A percentile compares a stretch with the other conserved stretches of the same genome.
These are phyloP conservation scores for Oeneis ivallda DNA, from an alignment of 2,888 invertebrate species.

Conservation along the genomic window DNA sequence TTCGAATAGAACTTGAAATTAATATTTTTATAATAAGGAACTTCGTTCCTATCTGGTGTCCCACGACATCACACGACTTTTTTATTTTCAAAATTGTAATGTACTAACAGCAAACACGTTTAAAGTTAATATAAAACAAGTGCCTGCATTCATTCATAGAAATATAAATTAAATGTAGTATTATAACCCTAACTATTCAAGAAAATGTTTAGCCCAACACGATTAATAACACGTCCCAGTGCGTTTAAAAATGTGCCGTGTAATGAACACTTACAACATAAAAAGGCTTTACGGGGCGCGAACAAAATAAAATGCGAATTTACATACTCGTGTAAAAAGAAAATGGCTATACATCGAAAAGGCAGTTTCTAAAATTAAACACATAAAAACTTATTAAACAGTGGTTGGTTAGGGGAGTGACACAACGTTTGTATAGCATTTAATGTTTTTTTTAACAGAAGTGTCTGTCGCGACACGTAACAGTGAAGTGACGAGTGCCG, in stretches of 20 bases:
- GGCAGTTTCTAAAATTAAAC: constrained; percentile 21
- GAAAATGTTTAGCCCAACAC: constrained; percentile 20
- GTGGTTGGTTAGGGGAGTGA: constrained; percentile 28
- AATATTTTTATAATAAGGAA: too few relatives aligned
- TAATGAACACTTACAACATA: constrained; percentile 35
- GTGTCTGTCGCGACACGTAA: constrained; percentile 57
- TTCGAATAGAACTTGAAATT: too few relatives aligned
- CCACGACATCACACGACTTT: too few relatives aligned
- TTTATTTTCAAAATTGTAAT: background rate
- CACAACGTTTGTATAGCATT: constrained; percentile 32
- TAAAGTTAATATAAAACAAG: background rate
- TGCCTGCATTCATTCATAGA: constrained; percentile 2
- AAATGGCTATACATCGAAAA: constrained; percentile 30
- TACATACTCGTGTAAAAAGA: constrained; percentile 26
- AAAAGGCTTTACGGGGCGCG: constrained; percentile 27
- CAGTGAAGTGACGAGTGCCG: constrained; percentile 53
- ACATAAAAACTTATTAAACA: constrained; percentile 24
- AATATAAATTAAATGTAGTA: constrained; percentile 1
- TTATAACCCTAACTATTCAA: constrained; percentile 21
- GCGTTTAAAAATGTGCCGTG: constrained; percentile 27
- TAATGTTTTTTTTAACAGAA: constrained; percentile 45
- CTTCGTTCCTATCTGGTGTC: too few relatives aligned
- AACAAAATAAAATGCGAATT: constrained; percentile 34
- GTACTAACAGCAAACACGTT: background rate
- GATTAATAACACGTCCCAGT: constrained; percentile 25